A percentile compares a stretch with the other conserved stretches of the same genome.
phyloP scores from a whole-genome alignment of 2,797 vertebrate genomes.

The Mycteria americana region DNA sequence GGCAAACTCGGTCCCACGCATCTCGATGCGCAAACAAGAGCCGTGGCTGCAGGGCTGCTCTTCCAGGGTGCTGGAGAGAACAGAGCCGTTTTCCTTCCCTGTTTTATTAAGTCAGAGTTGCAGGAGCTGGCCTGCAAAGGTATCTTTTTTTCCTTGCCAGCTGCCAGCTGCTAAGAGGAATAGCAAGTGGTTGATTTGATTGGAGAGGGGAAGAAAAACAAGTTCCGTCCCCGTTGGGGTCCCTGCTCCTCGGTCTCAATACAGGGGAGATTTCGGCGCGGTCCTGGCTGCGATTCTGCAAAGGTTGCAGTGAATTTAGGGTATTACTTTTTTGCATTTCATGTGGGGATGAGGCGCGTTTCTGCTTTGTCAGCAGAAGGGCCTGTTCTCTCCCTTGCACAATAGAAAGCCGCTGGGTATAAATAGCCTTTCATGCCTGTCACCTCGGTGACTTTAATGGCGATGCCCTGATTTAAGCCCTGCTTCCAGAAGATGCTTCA shows the following conservation, averaged over 20 bases:
- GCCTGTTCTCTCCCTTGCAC: not conserved
- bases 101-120: not conserved
- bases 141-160: not conserved
- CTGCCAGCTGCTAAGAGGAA: not conserved
- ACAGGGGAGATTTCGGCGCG: accelerated
- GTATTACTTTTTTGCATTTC: not conserved
- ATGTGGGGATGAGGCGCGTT: not conserved
- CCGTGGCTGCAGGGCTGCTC: not conserved
- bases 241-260: accelerated
- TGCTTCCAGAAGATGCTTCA: not conserved
- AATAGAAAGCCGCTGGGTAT: not conserved
- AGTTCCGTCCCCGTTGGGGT: accelerated
- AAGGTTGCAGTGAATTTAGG: not conserved
- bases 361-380: constrained; percentile 48
- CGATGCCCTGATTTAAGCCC: constrained; percentile 40
- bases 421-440: constrained; percentile 24
- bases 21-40: not conserved
- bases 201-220: not conserved
- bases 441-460: not conserved
- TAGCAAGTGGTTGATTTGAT: not conserved
- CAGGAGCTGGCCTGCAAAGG: not conserved
- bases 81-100: not conserved
- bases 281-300: not conserved
- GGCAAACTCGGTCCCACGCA: constrained; percentile 46
- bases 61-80: not conserved